Evolutionary conservation across 2,113 vertebrate genomes (phyloP).

Genomic region (Callocephalon fimbriatum): DNA sequence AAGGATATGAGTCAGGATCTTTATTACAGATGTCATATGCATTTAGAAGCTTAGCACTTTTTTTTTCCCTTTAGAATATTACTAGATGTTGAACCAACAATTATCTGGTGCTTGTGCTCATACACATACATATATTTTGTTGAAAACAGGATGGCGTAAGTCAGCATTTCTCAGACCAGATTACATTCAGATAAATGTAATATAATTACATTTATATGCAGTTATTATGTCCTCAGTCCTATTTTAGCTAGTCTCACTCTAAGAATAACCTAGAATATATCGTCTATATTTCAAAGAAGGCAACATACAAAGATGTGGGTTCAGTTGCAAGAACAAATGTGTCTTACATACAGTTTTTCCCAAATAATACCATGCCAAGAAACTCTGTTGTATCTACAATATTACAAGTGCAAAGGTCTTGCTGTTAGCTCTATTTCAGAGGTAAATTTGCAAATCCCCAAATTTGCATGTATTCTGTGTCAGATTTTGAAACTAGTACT

Average conservation of each 20-base stretch:
- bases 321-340: background rate
- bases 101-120: background rate
- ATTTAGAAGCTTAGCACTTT: background rate
- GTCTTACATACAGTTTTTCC: background rate
- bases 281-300: background rate
- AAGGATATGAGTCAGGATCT: background rate
- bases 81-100: background rate
- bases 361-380: background rate
- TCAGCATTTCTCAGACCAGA: background rate
- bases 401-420: background rate
- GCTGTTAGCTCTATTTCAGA: background rate
- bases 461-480: background rate
- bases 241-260: background rate
- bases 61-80: background rate
- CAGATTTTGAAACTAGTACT: background rate
- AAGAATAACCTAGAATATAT: background rate
- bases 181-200: too few species aligned
- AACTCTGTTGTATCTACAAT: background rate
- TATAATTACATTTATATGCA: background rate
- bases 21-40: background rate
- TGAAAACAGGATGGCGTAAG: background rate
- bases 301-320: background rate
- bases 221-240: background rate
- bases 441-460: background rate
- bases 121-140: background rate